These are phyloP conservation scores for Dinoponera quadriceps DNA, from an alignment of 1,140 invertebrate genomes.

Conservation along the genomic window DNA sequence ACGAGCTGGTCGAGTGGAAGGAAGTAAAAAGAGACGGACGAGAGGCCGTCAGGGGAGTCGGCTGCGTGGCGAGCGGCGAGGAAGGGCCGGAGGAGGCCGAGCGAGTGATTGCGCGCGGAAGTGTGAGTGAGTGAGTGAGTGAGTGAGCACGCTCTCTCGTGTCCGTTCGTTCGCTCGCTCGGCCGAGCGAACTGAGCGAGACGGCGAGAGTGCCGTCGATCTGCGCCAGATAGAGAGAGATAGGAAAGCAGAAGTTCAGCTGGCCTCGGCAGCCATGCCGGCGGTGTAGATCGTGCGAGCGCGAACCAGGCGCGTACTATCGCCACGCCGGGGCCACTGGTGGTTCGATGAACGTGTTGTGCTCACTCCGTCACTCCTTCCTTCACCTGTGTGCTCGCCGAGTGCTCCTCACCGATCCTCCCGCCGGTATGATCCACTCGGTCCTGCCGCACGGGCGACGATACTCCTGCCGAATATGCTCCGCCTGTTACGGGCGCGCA, in stretches of 20 bases:
- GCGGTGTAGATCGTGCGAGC: conserved; percentile 77
- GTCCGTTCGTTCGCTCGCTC: not conserved
- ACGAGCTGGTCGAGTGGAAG: conserved; percentile 46
- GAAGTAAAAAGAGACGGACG: conserved; percentile 64
- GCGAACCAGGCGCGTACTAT: conserved; percentile 76
- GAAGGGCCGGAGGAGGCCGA: not conserved
- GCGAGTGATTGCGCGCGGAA: conserved; percentile 4
- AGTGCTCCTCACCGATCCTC: not conserved
- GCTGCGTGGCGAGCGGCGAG: not conserved
- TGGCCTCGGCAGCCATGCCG: conserved; percentile 83
- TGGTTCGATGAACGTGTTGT: conserved; percentile 23
- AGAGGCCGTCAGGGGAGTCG: conserved; percentile 17
- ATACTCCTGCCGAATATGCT: not conserved
- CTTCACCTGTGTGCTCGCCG: not conserved
- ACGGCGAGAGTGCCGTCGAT: conserved; percentile 37
- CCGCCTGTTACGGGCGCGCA: not conserved
- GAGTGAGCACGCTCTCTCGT: conserved; percentile 9
- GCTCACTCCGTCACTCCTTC: conserved; percentile 21
- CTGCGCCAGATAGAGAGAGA: conserved; percentile 55
- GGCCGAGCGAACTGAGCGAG: conserved; percentile 27
- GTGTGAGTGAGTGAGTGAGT: conserved; percentile 43
- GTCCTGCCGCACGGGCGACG: not conserved
- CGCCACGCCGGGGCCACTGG: conserved; percentile 43
- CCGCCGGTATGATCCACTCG: conserved; percentile 10
- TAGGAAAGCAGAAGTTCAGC: conserved; percentile 74